Conservation (phyloP, 2,888 invertebrate genomes). For the Cryptophagus acutangulus region DNA sequence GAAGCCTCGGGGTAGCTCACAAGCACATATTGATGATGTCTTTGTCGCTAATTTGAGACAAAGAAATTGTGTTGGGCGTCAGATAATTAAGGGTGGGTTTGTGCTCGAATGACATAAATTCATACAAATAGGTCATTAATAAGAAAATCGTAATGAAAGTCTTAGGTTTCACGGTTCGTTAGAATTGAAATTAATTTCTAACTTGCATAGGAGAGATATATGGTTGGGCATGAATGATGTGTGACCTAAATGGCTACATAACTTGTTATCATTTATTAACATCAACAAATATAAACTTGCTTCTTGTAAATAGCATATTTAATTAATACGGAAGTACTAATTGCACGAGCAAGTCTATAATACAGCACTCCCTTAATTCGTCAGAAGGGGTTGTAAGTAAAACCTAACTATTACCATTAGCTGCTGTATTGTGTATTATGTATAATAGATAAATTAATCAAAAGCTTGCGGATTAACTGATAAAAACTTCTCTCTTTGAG, state of each 20-base stretch:
- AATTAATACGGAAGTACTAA: constrained; percentile 34
- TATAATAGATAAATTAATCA: background rate
- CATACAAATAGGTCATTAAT: constrained; percentile 8
- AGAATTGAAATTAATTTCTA: constrained; percentile 7
- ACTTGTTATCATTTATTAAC: constrained; percentile 19
- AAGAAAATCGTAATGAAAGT: constrained; percentile 9
- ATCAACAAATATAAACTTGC: constrained; percentile 26
- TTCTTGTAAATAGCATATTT: constrained; percentile 28
- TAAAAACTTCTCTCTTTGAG: too few species aligned
- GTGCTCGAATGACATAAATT: constrained; percentile 7
- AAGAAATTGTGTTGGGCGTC: constrained; percentile 9
- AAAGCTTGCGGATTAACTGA: too few species aligned
- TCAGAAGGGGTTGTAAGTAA: constrained; percentile 24
- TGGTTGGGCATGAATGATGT: background rate
- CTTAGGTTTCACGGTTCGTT: constrained; percentile 5
- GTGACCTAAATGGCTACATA: constrained; percentile 26
- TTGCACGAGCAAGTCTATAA: too few species aligned
- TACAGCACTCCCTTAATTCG: constrained; percentile 19
- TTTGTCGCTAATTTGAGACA: too few species aligned
- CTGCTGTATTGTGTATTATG: constrained; percentile 23
- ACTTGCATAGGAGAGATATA: background rate
- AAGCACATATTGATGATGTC: too few species aligned
- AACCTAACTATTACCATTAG: constrained; percentile 32
- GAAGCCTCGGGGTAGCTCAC: too few species aligned
- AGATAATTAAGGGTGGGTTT: too few species aligned